phyloP scores from a whole-genome alignment of 2,888 invertebrate species.

The Camponotus fellah region DNA sequence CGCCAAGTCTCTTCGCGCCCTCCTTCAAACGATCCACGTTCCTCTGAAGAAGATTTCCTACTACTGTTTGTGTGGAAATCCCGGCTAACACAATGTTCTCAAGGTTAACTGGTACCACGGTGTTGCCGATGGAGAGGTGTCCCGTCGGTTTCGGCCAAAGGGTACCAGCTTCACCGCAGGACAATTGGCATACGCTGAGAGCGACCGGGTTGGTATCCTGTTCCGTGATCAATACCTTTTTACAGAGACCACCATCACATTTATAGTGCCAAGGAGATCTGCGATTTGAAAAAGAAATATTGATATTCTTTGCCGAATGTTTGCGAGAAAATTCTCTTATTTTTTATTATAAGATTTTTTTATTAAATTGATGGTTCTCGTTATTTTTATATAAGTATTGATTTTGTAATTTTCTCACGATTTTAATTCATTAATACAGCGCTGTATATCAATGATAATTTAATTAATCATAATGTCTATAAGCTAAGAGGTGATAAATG shows the following conservation, averaged over 20 bases:
- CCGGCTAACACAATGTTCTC: conserved; percentile 87
- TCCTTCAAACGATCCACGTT: conserved; percentile 75
- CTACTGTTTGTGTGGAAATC: conserved; percentile 77
- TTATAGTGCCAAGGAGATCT: conserved; percentile 83
- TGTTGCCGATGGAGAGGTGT: conserved; percentile 87
- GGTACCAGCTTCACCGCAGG: conserved; percentile 88
- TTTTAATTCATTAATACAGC: neutral
- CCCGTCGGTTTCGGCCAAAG: conserved; percentile 91
- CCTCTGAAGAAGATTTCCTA: conserved; percentile 73
- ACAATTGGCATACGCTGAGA: conserved; percentile 89
- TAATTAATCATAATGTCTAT: neutral
- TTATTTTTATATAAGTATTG: neutral
- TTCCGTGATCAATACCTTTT: conserved; percentile 77
- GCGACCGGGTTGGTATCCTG: conserved; percentile 74
- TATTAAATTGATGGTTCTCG: neutral
- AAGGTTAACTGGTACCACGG: conserved; percentile 86
- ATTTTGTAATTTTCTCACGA: neutral
- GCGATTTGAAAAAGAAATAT: conserved; percentile 16
- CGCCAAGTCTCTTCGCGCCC: conserved; percentile 46
- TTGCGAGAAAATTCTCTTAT: neutral
- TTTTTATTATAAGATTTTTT: neutral
- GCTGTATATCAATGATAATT: neutral
- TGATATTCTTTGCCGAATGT: neutral
- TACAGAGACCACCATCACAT: conserved; percentile 81
- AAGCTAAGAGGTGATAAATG: neutral